Conservation (phyloP, 92 coral and sea anemone genomes). For the Parazoanthus darwini region DNA sequence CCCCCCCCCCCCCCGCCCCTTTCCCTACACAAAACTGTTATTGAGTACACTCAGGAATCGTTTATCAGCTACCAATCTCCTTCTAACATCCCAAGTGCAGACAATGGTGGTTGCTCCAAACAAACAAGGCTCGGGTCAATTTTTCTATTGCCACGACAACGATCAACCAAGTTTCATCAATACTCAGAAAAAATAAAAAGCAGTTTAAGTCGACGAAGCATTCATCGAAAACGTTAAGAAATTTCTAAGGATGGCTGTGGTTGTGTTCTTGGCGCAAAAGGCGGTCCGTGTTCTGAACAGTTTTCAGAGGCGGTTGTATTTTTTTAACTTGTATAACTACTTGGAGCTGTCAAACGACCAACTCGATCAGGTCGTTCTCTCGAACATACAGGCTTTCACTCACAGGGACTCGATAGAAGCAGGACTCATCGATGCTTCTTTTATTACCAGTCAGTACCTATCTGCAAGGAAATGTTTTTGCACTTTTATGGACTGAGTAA, state of each 20-base stretch:
- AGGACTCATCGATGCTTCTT: slow-evolving; percentile 49
- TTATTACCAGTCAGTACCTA: slow-evolving; percentile 39
- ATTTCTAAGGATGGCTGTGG: slow-evolving; percentile 57
- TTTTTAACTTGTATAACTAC: neutral
- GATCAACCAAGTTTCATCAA: slow-evolving; percentile 11
- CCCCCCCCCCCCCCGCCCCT: too few relatives aligned
- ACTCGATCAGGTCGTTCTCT: slow-evolving; percentile 61
- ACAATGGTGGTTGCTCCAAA: too few relatives aligned
- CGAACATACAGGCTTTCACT: slow-evolving; percentile 63
- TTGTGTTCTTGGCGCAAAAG: slow-evolving; percentile 53
- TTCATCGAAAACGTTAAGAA: slow-evolving; percentile 47
- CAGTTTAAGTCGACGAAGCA: slow-evolving; percentile 12
- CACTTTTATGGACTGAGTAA: slow-evolving; percentile 52
- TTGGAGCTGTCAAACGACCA: slow-evolving; percentile 49
- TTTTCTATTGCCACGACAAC: slow-evolving; percentile 35
- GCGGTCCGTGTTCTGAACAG: slow-evolving; percentile 59
- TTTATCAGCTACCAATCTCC: too few relatives aligned
- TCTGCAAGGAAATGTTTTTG: slow-evolving; percentile 59
- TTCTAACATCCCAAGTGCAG: too few relatives aligned
- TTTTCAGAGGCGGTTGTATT: slow-evolving; percentile 28
- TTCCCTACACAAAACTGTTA: too few relatives aligned
- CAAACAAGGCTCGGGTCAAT: slow-evolving; percentile 10
- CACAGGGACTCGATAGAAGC: slow-evolving; percentile 53
- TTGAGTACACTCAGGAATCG: too few relatives aligned
- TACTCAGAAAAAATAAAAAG: neutral